phyloP scores from a whole-genome alignment of 1,140 invertebrate genomes.

The Coelopa frigida region DNA sequence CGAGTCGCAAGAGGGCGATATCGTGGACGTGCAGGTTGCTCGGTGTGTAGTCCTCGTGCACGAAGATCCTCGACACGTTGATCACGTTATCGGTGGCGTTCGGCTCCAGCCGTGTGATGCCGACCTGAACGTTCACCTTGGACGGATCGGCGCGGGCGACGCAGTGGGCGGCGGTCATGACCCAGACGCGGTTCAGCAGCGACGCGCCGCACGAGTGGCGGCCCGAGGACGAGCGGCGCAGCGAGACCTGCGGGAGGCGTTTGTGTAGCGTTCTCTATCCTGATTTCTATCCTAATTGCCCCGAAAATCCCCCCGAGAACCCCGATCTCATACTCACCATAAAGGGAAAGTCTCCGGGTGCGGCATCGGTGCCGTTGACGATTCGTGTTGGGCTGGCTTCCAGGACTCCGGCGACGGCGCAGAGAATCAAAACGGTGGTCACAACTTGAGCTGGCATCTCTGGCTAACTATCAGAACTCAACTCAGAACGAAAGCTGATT shows the following conservation, averaged over 20 bases:
- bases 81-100: slow-evolving; percentile 23
- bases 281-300: background rate
- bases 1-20: slow-evolving; percentile 27
- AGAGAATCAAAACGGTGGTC: no score
- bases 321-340: slow-evolving; percentile 17
- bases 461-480: no score
- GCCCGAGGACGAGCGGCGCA: slow-evolving; percentile 26
- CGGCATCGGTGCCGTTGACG: slow-evolving; percentile 29
- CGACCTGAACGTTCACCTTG: slow-evolving; percentile 28
- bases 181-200: slow-evolving; percentile 32
- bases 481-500: no score
- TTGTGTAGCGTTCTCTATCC: background rate
- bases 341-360: slow-evolving; percentile 29
- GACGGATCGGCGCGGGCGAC: slow-evolving; percentile 15
- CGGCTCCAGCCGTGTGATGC: slow-evolving; percentile 19
- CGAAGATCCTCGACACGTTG: slow-evolving; percentile 20
- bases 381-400: no score
- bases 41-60: slow-evolving; percentile 35
- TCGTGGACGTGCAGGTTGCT: slow-evolving; percentile 29
- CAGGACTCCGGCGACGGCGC: no score
- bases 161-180: slow-evolving; percentile 37
- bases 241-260: slow-evolving; percentile 19
- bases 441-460: no score
- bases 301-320: background rate
- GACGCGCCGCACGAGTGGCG: slow-evolving; percentile 38